Evolutionary conservation across 2,888 invertebrate genomes (phyloP).

Genomic region (Perithous albicinctus): DNA sequence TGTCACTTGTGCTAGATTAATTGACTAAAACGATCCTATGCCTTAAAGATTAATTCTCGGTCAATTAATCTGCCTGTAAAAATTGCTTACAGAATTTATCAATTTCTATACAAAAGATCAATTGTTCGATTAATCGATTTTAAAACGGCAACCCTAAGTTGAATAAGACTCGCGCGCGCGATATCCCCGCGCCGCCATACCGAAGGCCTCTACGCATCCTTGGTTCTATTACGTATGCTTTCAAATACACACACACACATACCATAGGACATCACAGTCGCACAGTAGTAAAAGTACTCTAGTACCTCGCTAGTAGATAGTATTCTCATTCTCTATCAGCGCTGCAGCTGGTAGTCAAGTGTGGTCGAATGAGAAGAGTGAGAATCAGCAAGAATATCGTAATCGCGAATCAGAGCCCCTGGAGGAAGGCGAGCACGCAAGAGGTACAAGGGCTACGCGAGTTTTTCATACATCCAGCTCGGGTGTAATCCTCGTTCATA

Average conservation of each 20-base stretch:
- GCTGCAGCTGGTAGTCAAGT: background rate
- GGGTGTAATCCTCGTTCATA: slow-evolving; percentile 19
- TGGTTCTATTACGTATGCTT: slow-evolving; percentile 48
- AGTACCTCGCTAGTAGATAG: too few species aligned
- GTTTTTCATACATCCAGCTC: slow-evolving; percentile 46
- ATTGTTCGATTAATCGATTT: too few species aligned
- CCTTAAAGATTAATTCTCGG: too few species aligned
- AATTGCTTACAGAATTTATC: too few species aligned
- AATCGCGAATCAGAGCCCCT: slow-evolving; percentile 62
- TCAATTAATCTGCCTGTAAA: background rate
- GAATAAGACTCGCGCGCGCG: too few species aligned
- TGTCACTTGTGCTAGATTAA: too few species aligned
- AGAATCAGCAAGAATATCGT: slow-evolving; percentile 46
- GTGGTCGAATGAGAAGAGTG: background rate
- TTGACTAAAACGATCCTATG: too few species aligned
- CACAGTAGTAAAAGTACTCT: background rate
- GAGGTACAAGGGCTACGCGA: slow-evolving; percentile 64
- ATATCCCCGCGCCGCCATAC: too few species aligned
- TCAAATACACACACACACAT: background rate
- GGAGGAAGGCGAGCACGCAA: slow-evolving; percentile 56
- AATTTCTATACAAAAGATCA: too few species aligned
- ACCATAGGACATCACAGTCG: background rate
- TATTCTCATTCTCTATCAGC: slow-evolving; percentile 38
- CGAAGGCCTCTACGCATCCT: slow-evolving; percentile 39
- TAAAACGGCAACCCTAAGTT: too few species aligned